phyloP scores from a whole-genome alignment of 2,797 vertebrate genomes.

The Carduelis carduelis region DNA sequence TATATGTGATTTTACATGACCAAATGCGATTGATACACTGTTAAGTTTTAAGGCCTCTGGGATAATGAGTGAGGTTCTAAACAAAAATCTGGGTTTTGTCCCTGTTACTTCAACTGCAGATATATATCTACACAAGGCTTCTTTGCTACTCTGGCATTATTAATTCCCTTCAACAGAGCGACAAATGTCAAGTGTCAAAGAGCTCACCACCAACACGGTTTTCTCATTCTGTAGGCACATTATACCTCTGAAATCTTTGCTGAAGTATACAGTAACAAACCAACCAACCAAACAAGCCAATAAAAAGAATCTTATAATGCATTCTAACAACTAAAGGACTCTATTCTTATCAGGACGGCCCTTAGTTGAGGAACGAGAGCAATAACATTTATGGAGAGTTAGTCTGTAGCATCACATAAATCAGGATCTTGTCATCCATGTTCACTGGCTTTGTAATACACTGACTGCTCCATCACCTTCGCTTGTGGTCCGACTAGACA shows the following conservation, averaged over 20 bases:
- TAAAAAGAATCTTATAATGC: neutral
- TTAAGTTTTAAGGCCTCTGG: neutral
- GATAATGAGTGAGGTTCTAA: neutral
- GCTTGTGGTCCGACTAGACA: neutral
- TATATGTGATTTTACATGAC: neutral
- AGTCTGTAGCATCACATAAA: too few species aligned
- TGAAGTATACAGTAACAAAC: neutral
- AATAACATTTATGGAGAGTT: neutral
- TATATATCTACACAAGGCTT: neutral
- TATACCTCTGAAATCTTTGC: neutral
- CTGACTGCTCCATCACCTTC: neutral
- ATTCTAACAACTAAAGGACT: neutral
- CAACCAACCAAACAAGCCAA: neutral
- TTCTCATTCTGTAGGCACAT: neutral
- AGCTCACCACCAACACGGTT: neutral
- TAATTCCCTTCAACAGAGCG: neutral
- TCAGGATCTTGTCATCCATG: neutral
- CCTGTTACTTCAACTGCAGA: neutral
- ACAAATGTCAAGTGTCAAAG: neutral
- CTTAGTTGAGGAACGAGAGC: neutral
- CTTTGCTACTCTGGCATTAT: neutral
- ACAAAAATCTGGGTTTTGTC: neutral
- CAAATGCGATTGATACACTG: accelerated
- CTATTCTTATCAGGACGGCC: neutral
- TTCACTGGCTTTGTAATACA: neutral